phyloP scores from a whole-genome alignment of 2,888 invertebrate species.

The Hydraecia micacea region DNA sequence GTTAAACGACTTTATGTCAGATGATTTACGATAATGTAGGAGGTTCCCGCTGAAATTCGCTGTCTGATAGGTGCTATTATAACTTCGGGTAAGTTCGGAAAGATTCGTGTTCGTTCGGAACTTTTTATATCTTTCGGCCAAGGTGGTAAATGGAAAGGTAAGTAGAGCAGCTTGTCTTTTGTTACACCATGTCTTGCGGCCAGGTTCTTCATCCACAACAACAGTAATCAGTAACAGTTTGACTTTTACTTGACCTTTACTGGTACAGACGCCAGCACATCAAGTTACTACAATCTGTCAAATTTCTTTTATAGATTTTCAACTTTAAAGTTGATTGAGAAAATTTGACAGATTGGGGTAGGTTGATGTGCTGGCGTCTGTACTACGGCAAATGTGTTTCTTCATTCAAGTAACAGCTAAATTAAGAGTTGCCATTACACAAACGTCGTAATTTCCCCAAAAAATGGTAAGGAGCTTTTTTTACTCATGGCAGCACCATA shows the following conservation, averaged over 20 bases:
- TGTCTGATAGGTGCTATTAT: neutral
- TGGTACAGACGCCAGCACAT: too few species aligned
- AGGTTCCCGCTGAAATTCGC: neutral
- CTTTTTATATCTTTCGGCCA: slow-evolving; percentile 1
- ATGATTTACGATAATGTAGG: slow-evolving; percentile 44
- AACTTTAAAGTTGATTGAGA: too few species aligned
- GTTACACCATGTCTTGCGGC: too few species aligned
- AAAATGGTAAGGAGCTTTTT: neutral
- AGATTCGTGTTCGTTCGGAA: slow-evolving; percentile 11
- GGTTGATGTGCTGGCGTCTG: too few species aligned
- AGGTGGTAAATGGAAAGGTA: neutral
- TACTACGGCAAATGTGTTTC: too few species aligned
- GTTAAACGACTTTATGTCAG: slow-evolving; percentile 33
- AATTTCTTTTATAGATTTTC: too few species aligned
- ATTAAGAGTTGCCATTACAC: neutral
- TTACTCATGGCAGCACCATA: neutral
- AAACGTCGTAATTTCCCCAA: neutral
- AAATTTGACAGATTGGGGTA: too few species aligned
- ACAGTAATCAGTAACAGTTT: neutral
- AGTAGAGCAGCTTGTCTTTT: too few species aligned
- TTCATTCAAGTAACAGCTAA: neutral
- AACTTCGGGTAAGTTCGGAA: slow-evolving; percentile 29
- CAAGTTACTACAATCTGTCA: too few species aligned
- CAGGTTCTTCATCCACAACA: neutral
- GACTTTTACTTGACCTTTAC: neutral